Percentiles rank a stretch among this genome's conserved stretches.
Evolutionary conservation across 1,140 invertebrate genomes (phyloP).

Genomic region (Muscidifurax raptorellus): DNA sequence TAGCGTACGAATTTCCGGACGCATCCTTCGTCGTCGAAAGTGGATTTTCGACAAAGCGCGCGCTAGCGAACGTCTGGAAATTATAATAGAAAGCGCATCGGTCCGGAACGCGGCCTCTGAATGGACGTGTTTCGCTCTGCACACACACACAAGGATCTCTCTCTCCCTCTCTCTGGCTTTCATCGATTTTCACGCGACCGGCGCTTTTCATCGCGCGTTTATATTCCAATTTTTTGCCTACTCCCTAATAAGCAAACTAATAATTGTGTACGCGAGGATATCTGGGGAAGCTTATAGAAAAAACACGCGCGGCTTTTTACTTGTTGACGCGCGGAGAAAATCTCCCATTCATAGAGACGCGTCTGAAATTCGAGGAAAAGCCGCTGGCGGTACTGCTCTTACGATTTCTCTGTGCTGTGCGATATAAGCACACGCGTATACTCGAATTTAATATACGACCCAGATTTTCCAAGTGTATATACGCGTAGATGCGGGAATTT

Average conservation of each 20-base stretch:
- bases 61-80: constrained; percentile 52
- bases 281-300: not conserved
- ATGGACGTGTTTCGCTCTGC: constrained; percentile 48
- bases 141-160: not conserved
- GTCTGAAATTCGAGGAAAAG: no score
- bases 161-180: constrained; percentile 46
- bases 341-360: not conserved
- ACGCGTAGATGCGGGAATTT: not conserved
- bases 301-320: not conserved
- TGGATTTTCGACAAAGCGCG: constrained; percentile 52
- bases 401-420: not conserved
- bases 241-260: constrained; percentile 34
- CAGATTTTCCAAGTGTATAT: not conserved
- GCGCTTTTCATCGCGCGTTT: constrained; percentile 51
- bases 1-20: constrained; percentile 1
- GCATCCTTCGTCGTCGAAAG: constrained; percentile 6
- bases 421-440: not conserved
- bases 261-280: not conserved
- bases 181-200: constrained; percentile 57
- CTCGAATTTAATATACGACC: not conserved
- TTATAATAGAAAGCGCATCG: constrained; percentile 61
- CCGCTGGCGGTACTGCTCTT: not conserved
- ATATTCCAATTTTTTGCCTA: not conserved
- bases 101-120: constrained; percentile 58
- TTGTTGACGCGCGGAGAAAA: constrained; percentile 4